phyloP scores from a whole-genome alignment of 2,797 vertebrate species.

The Oreochromis mossambicus region DNA sequence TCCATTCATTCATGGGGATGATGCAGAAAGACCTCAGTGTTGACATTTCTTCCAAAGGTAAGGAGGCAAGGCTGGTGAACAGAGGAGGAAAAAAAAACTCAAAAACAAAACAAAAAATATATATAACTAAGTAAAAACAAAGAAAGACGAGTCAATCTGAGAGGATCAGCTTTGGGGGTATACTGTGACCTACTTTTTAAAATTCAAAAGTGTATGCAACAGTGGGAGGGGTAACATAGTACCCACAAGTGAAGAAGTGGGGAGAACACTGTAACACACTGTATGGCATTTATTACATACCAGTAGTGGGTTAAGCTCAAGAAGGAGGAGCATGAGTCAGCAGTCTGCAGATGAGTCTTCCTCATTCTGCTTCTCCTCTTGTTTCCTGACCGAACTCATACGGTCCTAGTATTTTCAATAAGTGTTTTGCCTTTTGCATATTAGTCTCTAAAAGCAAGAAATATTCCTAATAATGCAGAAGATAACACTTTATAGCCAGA shows the following conservation, averaged over 20 bases:
- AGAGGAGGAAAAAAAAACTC: neutral
- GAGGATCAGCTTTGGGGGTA: neutral
- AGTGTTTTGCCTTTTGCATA: neutral
- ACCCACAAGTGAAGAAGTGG: neutral
- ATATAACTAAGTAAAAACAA: neutral
- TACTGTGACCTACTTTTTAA: conserved; percentile 45
- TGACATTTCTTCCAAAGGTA: conserved; percentile 29
- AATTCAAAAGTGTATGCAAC: conserved; percentile 16
- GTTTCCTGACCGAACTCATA: conserved; percentile 28
- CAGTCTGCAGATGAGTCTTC: conserved; percentile 2
- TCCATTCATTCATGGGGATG: neutral
- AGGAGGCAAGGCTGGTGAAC: neutral
- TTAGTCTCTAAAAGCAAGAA: neutral
- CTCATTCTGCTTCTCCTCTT: neutral
- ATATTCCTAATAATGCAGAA: neutral
- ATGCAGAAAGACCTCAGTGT: conserved; percentile 2
- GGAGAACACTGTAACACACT: neutral
- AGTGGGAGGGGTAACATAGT: neutral
- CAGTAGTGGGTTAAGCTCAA: neutral
- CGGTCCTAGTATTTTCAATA: neutral
- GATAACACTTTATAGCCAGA: neutral
- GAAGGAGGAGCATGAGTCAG: conserved; percentile 33
- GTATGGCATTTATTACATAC: neutral
- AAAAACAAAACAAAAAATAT: too few relatives aligned
- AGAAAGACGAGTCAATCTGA: neutral